phyloP scores from a whole-genome alignment of 2,113 vertebrate genomes.

The Stegostoma tigrinum region DNA sequence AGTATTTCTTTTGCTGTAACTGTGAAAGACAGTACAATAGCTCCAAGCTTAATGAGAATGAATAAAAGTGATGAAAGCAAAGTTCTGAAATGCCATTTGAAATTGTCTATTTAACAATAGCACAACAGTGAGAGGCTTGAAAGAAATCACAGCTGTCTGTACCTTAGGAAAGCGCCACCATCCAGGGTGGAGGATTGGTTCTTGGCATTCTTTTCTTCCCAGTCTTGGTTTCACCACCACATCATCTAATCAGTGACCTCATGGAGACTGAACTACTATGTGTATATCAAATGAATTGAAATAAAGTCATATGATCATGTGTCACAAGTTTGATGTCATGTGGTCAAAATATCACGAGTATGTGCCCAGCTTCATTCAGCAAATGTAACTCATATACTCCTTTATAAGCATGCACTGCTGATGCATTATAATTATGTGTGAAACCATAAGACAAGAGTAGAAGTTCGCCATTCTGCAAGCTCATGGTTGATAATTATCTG shows the following conservation, averaged over 20 bases:
- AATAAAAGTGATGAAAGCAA: background rate
- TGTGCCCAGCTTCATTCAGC: background rate
- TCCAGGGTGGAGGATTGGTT: background rate
- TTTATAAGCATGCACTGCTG: background rate
- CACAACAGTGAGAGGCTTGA: background rate
- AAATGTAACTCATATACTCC: background rate
- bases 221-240: background rate
- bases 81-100: constrained; percentile 14
- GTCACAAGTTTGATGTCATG: background rate
- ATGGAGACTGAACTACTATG: background rate
- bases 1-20: background rate
- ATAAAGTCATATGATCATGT: background rate
- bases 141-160: background rate
- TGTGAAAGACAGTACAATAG: background rate
- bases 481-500: too few relatives aligned
- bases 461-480: too few relatives aligned
- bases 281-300: background rate
- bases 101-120: background rate
- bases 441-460: too few relatives aligned
- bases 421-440: background rate
- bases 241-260: background rate
- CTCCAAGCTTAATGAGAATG: background rate
- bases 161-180: background rate
- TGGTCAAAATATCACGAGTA: background rate
- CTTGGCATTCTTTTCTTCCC: background rate